Base-by-base conservation (phyloP, 2,888 invertebrate genomes). In the Fabriciana adippe region DNA sequence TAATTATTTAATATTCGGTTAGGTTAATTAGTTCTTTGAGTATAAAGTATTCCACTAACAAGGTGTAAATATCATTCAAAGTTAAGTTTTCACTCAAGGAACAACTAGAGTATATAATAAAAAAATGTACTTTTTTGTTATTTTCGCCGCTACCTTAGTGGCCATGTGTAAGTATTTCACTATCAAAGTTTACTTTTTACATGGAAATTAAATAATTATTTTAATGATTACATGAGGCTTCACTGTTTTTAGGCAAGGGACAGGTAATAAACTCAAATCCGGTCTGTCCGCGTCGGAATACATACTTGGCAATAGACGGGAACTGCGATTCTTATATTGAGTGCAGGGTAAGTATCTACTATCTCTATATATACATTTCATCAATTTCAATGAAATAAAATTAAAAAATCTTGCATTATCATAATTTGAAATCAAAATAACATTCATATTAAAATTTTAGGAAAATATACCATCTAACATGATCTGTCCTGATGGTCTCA, bases 401-500 rank as follows among this genome's bases (percentile, higher is more conserved):
- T n/a, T 6, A 35, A 41, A 31, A 55, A 26, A 55, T 1, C 18
- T 55, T 55, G 6, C 50, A 14, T 54, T 54, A 26, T 18, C 15
- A 54, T 31, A 35, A 35, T n/a, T 15, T 31, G 55, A n/a, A 15
- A 6, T 15, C 8, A 31, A 35, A 6, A 15, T 35, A 8, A 35
- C 8, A 15, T 6, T 54, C 14, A 15, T n/a, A 26, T 60, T 3
- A 6, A 4, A 8, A 18, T 70, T 64, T 81, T 61, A 90, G 73
- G 93, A 96, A 74, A 96, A 95, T 5, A 89, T 94, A 0, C 88
- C 94, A 2, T 93, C 94, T 76, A 93, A 95, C 79, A 94, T 95
- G 78, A 79, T 94, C 3, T 96, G 96, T 72, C 95, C 96, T 1
- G 96, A 96, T 77, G 96, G 96, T 16, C 86, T 96, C 15, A 87